Evolutionary conservation across 2,888 invertebrate genomes (phyloP), one percentile per base, ranked within the genome.

Genomic region (Anoplius nigerrimus): DNA sequence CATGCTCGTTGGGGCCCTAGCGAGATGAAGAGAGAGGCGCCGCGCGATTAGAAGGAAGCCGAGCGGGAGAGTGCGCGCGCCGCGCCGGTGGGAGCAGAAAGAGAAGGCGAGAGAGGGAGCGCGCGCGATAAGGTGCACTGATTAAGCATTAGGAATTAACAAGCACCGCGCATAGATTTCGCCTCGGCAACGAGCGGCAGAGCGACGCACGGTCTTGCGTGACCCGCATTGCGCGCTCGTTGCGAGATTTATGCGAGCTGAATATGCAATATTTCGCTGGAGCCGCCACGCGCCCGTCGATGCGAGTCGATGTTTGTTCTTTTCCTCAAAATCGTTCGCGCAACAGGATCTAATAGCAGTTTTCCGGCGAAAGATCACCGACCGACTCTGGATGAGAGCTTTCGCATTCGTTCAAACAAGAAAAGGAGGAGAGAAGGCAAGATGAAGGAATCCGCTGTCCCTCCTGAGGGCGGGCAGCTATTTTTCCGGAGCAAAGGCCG

Each of bases 101-200:
- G 24, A 55, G 56, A 68, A 43, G 34, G 45, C 24, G 58, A 16
- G 53, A 42, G 57, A 65, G 45, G 20, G 42, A 64, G 54, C n/a
- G 48, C 18, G 53, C 55, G 70, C 72, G 77, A 79, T 79, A 77
- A 77, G 75, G 64, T 71, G 72, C 71, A 70, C 74, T 68, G 74
- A 78, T 80, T 80, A 75, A 71, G 72, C 74, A 74, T 79, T 76
- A 74, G 71, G 74, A 75, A 78, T 78, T 78, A 79, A 72, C 70
- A 54, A 54, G 62, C 62, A n/a, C 68, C 61, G 56, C 64, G 71
- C 74, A 66, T 67, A 72, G 69, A 79, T 76, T 74, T 79, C 62
- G 62, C 74, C 59, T 58, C 62, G 53, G 43, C 20, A 18, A 13
- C 22, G 43, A 18, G 21, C 21, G 52, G 6, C 52, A 16, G 48